Base-by-base conservation (phyloP, 2,888 invertebrate genomes). In the Latrodectus hesperus region DNA sequence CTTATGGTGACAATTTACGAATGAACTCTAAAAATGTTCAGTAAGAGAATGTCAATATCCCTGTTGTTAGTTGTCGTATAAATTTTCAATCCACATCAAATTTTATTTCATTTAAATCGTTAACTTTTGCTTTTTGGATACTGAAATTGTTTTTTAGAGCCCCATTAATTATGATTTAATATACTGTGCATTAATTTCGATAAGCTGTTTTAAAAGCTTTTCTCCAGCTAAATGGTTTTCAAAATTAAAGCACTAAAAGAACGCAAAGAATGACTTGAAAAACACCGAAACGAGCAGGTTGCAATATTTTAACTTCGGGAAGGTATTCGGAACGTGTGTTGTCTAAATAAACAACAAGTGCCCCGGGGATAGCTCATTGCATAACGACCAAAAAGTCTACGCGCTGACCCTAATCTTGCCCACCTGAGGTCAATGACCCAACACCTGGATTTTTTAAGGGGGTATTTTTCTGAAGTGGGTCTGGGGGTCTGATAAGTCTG, bases 321-420 rank as follows among this genome's bases (percentile, higher is more conserved):
- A 72, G 72, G 67, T 71, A 87, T 87, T 67, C 86, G 12, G 80
- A 80, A 70, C 79, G 84, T 85, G 84, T 73, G 68, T 70, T 75
- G 64, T 87, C 86, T 82, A 87, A 87, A 87, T 72, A 87, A 87
- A 87, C 86, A 87, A 87, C 86, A 87, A 87, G 86, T 87, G 86
- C 86, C 86, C 79, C 68, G 77, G 86, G 86, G 76, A 65, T 84
- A 60, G 73, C 77, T 84, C 51, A 80, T 86, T 86, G 80, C 85
- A 86, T 86, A 86, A 85, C 84, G 84, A 85, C 68, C 49, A 79
- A 86, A 80, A 77, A 81, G 81, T 76, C 64, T 78, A 70, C 71
- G 71, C 65, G 52, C 82, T 88, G 83, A 88, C 87, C 87, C 83
- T 88, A 83, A 83, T 83, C 87, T 83, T 83, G 87, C 77, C 87